These are phyloP conservation scores for Hemiscyllium ocellatum DNA, from an alignment of 2,113 vertebrate genomes.

Conservation along the genomic window DNA sequence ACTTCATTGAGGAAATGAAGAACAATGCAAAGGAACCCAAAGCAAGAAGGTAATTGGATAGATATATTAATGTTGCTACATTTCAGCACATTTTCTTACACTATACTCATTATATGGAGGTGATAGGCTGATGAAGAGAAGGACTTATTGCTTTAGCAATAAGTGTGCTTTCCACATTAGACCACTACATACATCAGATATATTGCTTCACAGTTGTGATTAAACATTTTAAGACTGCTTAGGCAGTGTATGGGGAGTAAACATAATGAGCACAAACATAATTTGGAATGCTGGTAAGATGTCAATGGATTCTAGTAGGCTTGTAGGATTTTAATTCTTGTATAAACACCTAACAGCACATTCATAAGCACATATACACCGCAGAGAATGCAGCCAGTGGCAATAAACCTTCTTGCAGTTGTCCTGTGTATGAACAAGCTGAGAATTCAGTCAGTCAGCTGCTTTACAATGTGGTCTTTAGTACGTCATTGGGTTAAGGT, in stretches of 20 bases:
- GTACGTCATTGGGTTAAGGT: background rate
- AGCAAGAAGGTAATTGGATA: background rate
- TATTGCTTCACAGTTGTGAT: background rate
- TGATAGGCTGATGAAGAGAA: background rate
- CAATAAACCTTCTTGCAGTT: background rate
- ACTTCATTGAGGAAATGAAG: background rate
- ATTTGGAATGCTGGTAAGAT: background rate
- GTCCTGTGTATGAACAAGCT: background rate
- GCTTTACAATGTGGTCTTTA: background rate
- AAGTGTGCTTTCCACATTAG: background rate
- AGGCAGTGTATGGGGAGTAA: background rate
- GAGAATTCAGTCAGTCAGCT: background rate
- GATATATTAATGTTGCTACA: background rate
- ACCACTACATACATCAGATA: background rate
- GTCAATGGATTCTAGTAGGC: background rate
- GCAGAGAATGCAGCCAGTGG: background rate
- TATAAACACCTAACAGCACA: background rate
- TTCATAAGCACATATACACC: background rate
- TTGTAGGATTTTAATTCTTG: background rate
- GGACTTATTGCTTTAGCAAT: background rate
- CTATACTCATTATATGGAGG: background rate
- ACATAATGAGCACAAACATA: background rate
- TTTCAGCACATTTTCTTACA: background rate
- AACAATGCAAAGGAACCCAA: background rate
- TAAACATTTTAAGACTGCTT: background rate